Conservation (phyloP, 2,888 invertebrate genomes). For the Stenoptilia bipunctidactyla region DNA sequence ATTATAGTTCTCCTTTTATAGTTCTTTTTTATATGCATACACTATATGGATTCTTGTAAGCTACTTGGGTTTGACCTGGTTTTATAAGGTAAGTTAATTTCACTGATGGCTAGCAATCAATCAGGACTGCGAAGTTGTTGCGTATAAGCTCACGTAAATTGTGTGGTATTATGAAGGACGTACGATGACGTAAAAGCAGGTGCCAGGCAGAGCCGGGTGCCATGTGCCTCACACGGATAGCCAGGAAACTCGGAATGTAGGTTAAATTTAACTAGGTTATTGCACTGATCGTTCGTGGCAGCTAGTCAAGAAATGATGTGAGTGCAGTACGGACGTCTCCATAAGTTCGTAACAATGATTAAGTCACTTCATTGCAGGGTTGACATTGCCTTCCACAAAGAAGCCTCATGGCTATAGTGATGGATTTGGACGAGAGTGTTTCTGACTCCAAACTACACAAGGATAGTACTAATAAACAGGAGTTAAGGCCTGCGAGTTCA, state of each 20-base stretch:
- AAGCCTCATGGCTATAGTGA: conserved; percentile 59
- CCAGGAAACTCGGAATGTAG: conserved; percentile 45
- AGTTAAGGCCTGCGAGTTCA: conserved; percentile 52
- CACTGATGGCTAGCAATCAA: too few relatives aligned
- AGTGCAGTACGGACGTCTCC: conserved; percentile 32
- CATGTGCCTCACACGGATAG: conserved; percentile 51
- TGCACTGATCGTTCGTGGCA: conserved; percentile 47
- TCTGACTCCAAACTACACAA: conserved; percentile 62
- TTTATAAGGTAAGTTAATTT: too few relatives aligned
- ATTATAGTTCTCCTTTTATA: conserved; percentile 21
- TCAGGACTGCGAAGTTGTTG: too few relatives aligned
- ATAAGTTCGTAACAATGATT: conserved; percentile 27
- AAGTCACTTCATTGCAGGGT: conserved; percentile 35
- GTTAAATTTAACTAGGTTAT: conserved; percentile 69
- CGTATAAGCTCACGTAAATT: too few relatives aligned
- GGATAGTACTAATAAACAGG: conserved; percentile 50
- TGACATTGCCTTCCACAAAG: conserved; percentile 22
- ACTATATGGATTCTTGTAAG: conserved; percentile 16
- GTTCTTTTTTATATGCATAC: conserved; percentile 23
- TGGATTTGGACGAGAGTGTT: conserved; percentile 57
- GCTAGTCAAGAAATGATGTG: conserved; percentile 37
- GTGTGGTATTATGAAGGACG: background rate
- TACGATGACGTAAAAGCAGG: conserved; percentile 55
- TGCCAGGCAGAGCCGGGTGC: conserved; percentile 59
- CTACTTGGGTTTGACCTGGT: too few relatives aligned